phyloP scores from a whole-genome alignment of 2,113 vertebrate species.

The Menura novaehollandiae region DNA sequence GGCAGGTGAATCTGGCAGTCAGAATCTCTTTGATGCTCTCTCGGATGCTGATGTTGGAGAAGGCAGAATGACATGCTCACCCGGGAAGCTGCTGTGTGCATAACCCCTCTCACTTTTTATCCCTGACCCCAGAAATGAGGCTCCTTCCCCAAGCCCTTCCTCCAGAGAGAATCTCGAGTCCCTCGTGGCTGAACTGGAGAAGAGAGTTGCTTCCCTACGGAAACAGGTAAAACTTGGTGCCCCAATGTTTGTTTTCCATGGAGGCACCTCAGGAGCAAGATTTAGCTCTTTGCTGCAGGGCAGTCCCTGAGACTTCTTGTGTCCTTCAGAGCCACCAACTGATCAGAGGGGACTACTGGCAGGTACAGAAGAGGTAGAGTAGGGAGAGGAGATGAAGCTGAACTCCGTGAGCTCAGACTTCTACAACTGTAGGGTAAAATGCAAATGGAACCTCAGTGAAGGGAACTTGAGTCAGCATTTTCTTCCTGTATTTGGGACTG shows the following conservation, averaged over 20 bases:
- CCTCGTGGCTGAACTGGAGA: slow-evolving; percentile 56
- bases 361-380: neutral
- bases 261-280: neutral
- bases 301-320: neutral
- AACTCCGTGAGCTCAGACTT: neutral
- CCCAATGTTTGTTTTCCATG: neutral
- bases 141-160: neutral
- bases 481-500: neutral
- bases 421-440: neutral
- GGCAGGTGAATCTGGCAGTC: neutral
- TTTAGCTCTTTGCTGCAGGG: neutral
- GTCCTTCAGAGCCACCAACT: neutral
- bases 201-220: slow-evolving; percentile 34
- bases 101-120: slow-evolving; percentile 2
- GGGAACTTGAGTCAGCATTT: neutral
- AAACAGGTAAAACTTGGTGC: slow-evolving; percentile 48
- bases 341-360: neutral
- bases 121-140: neutral
- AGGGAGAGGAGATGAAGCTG: neutral
- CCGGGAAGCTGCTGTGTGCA: neutral
- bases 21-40: neutral
- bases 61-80: neutral
- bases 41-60: neutral
- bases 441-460: neutral
- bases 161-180: slow-evolving; percentile 31